A percentile compares a stretch with the other conserved stretches of the same genome.
These are phyloP conservation scores for Catharus ustulatus DNA, from an alignment of 2,797 vertebrate species.

Conservation along the genomic window DNA sequence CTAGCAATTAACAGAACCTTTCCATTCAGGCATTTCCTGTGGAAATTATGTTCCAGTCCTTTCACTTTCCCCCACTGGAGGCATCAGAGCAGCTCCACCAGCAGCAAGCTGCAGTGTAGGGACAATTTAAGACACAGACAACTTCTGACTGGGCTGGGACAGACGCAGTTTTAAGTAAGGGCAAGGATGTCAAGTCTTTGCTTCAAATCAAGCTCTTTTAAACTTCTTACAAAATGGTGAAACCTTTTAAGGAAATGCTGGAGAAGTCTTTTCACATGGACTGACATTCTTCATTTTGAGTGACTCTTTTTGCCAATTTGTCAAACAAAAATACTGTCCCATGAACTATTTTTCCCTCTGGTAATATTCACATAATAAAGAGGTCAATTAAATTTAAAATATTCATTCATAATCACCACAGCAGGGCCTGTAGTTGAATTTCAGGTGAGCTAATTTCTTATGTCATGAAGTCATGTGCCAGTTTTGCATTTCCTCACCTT, in stretches of 20 bases:
- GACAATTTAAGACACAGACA: background rate
- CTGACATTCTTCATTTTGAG: background rate
- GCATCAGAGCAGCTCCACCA: background rate
- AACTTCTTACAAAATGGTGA: background rate
- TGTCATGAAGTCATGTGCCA: background rate
- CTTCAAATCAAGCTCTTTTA: background rate
- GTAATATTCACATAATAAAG: background rate
- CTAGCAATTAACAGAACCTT: background rate
- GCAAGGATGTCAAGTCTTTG: background rate
- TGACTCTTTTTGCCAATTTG: background rate
- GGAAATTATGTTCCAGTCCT: background rate
- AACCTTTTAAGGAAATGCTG: background rate
- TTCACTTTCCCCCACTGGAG: background rate
- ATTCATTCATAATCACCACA: background rate
- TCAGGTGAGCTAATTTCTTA: background rate
- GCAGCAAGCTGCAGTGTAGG: accelerated
- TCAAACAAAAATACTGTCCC: background rate
- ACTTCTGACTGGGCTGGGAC: accelerated
- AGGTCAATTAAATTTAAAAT: background rate
- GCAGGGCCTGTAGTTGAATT: background rate
- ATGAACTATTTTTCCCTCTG: background rate
- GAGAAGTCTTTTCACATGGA: background rate
- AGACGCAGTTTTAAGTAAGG: background rate
- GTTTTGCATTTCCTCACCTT: background rate
- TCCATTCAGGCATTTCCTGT: background rate